Percentiles rank a stretch among this genome's conserved stretches.
Conservation (phyloP, 1,140 invertebrate species). For the Drosophila tristis region DNA sequence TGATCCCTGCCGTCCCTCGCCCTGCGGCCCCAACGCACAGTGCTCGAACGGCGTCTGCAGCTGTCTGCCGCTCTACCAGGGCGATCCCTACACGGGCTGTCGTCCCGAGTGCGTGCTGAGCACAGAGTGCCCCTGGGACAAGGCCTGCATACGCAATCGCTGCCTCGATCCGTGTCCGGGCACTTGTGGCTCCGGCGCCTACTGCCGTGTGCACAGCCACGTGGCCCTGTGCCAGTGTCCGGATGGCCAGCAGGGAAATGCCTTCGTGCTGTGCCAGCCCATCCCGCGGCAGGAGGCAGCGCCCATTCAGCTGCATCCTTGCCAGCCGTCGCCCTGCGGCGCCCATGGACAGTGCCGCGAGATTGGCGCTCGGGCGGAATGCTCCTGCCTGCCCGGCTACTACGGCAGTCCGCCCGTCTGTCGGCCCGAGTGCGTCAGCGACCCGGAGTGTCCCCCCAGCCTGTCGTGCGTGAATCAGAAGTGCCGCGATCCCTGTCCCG, state of each 20-base stretch:
- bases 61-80: conserved; percentile 89
- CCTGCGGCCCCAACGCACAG: conserved; percentile 91
- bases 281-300: conserved; percentile 62
- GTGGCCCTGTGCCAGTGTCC: conserved; percentile 75
- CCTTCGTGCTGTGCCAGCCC: conserved; percentile 68
- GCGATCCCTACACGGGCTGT: conserved; percentile 89
- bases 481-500: conserved; percentile 87
- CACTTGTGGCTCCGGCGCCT: conserved; percentile 89
- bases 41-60: conserved; percentile 86
- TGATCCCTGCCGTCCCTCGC: conserved; percentile 89
- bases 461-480: conserved; percentile 86
- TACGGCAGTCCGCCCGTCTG: conserved; percentile 86
- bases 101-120: conserved; percentile 93
- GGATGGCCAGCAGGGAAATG: conserved; percentile 67
- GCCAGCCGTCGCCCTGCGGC: conserved; percentile 87
- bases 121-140: conserved; percentile 90
- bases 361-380: conserved; percentile 83
- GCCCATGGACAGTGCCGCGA: conserved; percentile 86
- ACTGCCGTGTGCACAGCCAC: conserved; percentile 92
- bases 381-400: conserved; percentile 85
- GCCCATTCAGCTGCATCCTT: conserved; percentile 85
- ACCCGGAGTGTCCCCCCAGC: conserved; percentile 86
- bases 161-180: conserved; percentile 90
- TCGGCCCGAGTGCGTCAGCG: conserved; percentile 86
- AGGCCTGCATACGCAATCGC: conserved; percentile 89